Evolutionary conservation across 30 jellyfish, hydroid and myxozoan species (phyloP), one percentile per base, ranked within the genome.

Genomic region (Cassiopea andromeda): DNA sequence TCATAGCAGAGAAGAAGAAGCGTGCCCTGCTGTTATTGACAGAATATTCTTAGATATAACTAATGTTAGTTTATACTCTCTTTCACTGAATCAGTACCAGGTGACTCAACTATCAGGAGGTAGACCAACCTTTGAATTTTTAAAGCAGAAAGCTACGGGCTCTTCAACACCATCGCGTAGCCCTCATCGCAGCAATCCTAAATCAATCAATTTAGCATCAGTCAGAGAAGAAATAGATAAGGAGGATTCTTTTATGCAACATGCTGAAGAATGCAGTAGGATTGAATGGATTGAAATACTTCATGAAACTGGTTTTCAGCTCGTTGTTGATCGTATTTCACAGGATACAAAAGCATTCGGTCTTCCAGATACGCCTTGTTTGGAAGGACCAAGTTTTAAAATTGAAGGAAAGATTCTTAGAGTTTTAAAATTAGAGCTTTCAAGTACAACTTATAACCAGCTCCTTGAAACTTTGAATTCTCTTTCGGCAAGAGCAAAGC

Each of bases 381-480:
- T 19, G 50, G 69, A 46, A 45, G 80, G 48, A 57, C 94, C 94
- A 49, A 77, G 90, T 49, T 78, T 87, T 78, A 88, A 85, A 74
- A 54, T 93, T 2, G 95, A 89, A 58, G 98, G 93, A 18, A 68
- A 69, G 68, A 88, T 95, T 48, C 50, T 79, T 59, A 84, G 83
- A 48, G 96, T 92, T 0, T 46, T 95, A 59, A 87, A 80, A 66
- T 67, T 91, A 12, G 94, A 84, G 49, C 76, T 95, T 64, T 89
- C 99, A 8, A 83, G 91, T 43, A 80, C 77, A 58, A 91, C 97
- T 64, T 95, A 95, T 71, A 89, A 70, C 82, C 98, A 95, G 70
- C 86, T 95, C 67, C 77, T 95, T 48, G 91, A 92, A 46, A 87
- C 98, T 1, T 49, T 90, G 73, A 77, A 90, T 48, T 77, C 97